Percentiles rank a stretch among this genome's conserved stretches.
phyloP scores from a whole-genome alignment of 2,113 vertebrate genomes.

The Petrocephalus zakoni region DNA sequence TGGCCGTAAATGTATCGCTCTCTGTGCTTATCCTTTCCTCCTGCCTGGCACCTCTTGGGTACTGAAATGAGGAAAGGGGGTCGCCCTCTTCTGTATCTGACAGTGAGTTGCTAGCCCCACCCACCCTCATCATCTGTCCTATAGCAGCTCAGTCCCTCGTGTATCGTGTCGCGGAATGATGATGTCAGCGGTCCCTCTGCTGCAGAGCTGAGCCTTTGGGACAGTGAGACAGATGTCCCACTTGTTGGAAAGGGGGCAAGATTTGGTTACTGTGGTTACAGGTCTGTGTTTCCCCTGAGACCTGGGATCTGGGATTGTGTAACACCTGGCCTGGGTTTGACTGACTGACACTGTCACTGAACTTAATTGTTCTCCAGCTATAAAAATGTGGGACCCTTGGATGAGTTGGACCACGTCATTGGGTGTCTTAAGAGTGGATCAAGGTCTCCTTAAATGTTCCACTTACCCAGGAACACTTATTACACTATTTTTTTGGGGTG shows the following conservation, averaged over 20 bases:
- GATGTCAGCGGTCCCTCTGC: neutral
- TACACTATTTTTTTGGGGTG: neutral
- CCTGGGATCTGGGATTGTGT: neutral
- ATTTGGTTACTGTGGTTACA: neutral
- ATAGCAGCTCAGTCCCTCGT: neutral
- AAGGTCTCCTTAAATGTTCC: neutral
- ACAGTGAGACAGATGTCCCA: neutral
- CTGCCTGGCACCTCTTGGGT: neutral
- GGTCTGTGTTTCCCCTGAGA: neutral
- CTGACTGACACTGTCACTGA: neutral
- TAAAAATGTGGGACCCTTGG: neutral
- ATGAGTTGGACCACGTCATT: neutral
- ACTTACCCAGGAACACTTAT: neutral
- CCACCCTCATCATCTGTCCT: neutral
- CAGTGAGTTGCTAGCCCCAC: neutral
- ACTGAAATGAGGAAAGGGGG: neutral
- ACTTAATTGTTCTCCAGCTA: neutral
- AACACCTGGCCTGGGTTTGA: neutral
- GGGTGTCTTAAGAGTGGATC: neutral
- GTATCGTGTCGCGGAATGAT: neutral
- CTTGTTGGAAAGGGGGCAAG: neutral
- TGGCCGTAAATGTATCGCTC: neutral
- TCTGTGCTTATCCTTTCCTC: neutral
- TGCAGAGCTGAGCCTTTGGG: neutral
- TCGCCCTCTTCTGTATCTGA: neutral